These are phyloP conservation scores for Callosobruchus maculatus DNA, from an alignment of 2,888 invertebrate species.

Conservation along the genomic window DNA sequence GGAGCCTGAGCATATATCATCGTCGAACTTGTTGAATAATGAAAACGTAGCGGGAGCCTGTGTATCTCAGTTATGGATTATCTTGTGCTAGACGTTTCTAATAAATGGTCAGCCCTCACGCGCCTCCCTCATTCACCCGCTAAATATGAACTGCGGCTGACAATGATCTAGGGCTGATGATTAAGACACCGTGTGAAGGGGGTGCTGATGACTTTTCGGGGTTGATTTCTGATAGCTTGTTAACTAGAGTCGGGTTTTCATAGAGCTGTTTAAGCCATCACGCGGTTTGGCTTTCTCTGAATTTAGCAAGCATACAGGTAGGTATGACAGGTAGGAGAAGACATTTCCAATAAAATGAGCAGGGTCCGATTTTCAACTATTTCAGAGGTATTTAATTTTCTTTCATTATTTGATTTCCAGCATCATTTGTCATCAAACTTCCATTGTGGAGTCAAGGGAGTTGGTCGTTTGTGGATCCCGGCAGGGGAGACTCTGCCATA, in stretches of 20 bases:
- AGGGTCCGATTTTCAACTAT: no score
- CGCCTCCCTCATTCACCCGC: not conserved
- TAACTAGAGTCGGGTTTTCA: not conserved
- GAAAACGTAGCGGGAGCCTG: not conserved
- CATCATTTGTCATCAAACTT: no score
- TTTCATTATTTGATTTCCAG: no score
- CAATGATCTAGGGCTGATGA: not conserved
- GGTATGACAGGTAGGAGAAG: no score
- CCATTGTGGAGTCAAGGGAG: no score
- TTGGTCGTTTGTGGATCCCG: no score
- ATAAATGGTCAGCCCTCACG: not conserved
- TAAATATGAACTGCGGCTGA: not conserved
- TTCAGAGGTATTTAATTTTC: no score
- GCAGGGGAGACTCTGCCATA: no score
- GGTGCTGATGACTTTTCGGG: not conserved
- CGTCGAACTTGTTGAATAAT: not conserved
- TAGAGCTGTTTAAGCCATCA: no score
- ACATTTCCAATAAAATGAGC: no score
- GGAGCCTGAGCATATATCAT: not conserved
- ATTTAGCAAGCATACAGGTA: no score
- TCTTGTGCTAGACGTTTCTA: not conserved
- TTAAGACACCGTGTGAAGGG: not conserved
- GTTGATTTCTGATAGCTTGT: not conserved
- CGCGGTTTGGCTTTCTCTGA: no score
- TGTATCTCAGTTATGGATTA: not conserved